Evolutionary conservation across 2,888 invertebrate genomes (phyloP).

Genomic region (Lymantria dispar): DNA sequence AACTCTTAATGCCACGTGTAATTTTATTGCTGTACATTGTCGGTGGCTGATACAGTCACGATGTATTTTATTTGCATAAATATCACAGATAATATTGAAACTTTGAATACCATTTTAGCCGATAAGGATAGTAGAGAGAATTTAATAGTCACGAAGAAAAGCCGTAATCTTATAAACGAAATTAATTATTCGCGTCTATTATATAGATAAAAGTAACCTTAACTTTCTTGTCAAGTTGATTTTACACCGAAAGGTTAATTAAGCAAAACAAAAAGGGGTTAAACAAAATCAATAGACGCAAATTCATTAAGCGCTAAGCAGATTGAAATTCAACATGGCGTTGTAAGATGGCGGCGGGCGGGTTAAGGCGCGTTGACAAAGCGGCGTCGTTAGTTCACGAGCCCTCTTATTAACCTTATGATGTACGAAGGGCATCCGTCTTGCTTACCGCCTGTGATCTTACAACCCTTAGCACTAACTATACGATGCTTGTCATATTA

Average conservation of each 20-base stretch:
- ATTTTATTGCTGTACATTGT: constrained; percentile 48
- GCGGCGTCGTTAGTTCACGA: constrained; percentile 79
- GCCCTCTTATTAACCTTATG: constrained; percentile 84
- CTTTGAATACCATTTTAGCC: not conserved
- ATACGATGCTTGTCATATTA: constrained; percentile 21
- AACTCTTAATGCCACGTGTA: constrained; percentile 58
- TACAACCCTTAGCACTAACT: constrained; percentile 37
- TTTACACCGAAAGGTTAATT: constrained; percentile 79
- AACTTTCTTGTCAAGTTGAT: constrained; percentile 54
- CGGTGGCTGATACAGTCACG: not conserved
- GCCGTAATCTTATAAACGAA: constrained; percentile 6
- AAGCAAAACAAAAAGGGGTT: constrained; percentile 82
- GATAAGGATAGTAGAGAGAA: not conserved
- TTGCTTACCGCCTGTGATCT: constrained; percentile 57
- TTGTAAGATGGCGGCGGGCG: constrained; percentile 70
- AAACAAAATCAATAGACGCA: constrained; percentile 81
- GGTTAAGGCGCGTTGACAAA: constrained; percentile 81
- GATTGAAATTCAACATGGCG: constrained; percentile 80
- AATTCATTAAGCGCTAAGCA: constrained; percentile 82
- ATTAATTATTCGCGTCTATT: constrained; percentile 29
- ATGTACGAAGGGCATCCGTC: constrained; percentile 77
- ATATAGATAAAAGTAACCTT: constrained; percentile 45
- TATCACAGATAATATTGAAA: not conserved
- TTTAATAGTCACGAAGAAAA: not conserved
- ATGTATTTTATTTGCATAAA: not conserved